Evolutionary conservation across 2,888 invertebrate genomes (phyloP).

Genomic region (Agrotis segetum): DNA sequence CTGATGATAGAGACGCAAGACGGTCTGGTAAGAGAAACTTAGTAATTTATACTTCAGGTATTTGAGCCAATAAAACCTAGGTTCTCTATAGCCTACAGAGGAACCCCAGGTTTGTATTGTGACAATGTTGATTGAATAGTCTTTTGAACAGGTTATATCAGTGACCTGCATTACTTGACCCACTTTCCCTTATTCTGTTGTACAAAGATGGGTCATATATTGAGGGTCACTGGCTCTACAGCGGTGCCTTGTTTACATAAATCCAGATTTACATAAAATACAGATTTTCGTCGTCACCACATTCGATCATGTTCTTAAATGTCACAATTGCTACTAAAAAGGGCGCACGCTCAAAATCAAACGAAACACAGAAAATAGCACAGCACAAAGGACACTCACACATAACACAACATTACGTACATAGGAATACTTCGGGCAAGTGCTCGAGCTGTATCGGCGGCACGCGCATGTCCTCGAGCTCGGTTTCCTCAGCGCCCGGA

Average conservation of each 20-base stretch:
- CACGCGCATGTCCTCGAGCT: conserved; percentile 92
- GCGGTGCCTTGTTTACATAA: neutral
- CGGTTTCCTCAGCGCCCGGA: conserved; percentile 82
- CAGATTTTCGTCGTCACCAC: conserved; percentile 9
- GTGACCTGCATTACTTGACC: too few species aligned
- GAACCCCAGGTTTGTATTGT: too few species aligned
- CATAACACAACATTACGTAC: conserved; percentile 90
- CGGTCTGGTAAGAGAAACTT: neutral
- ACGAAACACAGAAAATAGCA: conserved; percentile 57
- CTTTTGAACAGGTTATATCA: too few species aligned
- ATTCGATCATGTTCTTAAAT: neutral
- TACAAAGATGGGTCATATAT: too few species aligned
- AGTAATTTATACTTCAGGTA: too few species aligned
- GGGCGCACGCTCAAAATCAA: conserved; percentile 24
- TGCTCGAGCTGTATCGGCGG: conserved; percentile 94
- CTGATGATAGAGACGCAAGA: neutral
- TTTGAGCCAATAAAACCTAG: too few species aligned
- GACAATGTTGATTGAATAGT: too few species aligned
- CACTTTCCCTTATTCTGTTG: too few species aligned
- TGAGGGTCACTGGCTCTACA: neutral
- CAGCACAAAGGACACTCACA: conserved; percentile 63
- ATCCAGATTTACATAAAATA: neutral
- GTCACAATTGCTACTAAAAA: conserved; percentile 35
- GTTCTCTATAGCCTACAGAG: too few species aligned
- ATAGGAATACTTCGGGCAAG: conserved; percentile 93